These are phyloP conservation scores for Papilio xuthus DNA, from an alignment of 1,140 invertebrate species.

Conservation along the genomic window DNA sequence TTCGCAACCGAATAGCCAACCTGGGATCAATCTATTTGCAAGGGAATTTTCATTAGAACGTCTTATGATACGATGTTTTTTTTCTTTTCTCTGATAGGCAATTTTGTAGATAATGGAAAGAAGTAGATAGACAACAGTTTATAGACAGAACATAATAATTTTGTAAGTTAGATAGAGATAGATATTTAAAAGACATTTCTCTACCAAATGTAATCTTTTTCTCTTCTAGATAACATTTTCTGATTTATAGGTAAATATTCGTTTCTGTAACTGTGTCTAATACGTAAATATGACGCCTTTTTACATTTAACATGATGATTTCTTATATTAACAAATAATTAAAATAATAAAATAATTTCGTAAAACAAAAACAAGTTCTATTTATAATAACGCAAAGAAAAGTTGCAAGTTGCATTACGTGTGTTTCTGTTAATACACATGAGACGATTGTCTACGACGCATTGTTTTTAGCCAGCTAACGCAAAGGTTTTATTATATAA, in stretches of 20 bases:
- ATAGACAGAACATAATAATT: not conserved
- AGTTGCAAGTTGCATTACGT: not conserved
- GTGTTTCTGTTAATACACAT: not conserved
- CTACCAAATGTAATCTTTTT: not conserved
- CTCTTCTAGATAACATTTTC: not conserved
- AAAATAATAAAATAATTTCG: not conserved
- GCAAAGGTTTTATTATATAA: not conserved
- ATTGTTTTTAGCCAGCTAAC: not conserved
- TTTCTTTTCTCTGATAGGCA: not conserved
- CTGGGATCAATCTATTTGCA: not conserved
- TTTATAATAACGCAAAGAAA: not conserved
- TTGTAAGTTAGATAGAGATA: not conserved
- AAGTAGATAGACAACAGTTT: not conserved
- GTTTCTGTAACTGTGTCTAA: too few species aligned
- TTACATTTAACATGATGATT: not conserved
- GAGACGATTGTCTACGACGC: not conserved
- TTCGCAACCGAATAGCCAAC: not conserved
- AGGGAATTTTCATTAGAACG: slow-evolving; percentile 12
- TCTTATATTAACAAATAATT: not conserved
- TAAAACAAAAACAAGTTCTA: not conserved
- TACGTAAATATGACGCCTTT: too few species aligned
- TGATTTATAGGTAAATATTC: too few species aligned
- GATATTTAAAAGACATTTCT: not conserved
- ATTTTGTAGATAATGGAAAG: slow-evolving; percentile 5
- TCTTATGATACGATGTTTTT: not conserved